These are phyloP conservation scores for Clarias batrachus DNA, from an alignment of 2,113 vertebrate species.

Conservation along the genomic window DNA sequence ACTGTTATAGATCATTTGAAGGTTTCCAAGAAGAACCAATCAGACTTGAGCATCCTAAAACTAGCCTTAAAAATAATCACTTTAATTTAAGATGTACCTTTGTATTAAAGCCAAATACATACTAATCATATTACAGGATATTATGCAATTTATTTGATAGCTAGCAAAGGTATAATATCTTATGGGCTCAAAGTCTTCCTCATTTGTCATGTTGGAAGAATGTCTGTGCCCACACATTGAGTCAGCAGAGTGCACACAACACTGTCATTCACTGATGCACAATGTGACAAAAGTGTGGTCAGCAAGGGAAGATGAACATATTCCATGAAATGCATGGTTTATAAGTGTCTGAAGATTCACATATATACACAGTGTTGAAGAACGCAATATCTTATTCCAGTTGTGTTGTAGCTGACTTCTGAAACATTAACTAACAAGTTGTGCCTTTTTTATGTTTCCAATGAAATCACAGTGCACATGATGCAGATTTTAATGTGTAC, in stretches of 20 bases:
- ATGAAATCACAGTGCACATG: background rate
- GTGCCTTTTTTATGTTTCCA: background rate
- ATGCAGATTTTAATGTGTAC: background rate
- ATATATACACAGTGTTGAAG: background rate
- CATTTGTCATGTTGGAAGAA: constrained; percentile 43
- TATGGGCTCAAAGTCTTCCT: background rate
- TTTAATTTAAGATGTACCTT: background rate
- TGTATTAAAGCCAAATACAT: background rate
- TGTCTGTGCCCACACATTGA: constrained; percentile 41
- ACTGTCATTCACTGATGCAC: constrained; percentile 45
- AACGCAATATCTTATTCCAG: background rate
- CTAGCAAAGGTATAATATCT: background rate
- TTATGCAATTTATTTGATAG: background rate
- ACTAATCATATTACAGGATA: background rate
- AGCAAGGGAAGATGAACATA: background rate
- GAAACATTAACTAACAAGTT: background rate
- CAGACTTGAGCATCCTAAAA: background rate
- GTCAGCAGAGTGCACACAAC: constrained; percentile 47
- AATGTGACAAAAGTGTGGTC: constrained; percentile 22
- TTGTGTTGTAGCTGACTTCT: background rate
- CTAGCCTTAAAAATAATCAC: background rate
- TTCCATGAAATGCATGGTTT: constrained; percentile 34
- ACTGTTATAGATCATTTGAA: background rate
- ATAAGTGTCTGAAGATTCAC: constrained; percentile 16
- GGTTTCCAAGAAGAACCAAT: background rate